Evolutionary conservation across 2,113 vertebrate species (phyloP).

Genomic region (Nothocercus nigrocapillus): DNA sequence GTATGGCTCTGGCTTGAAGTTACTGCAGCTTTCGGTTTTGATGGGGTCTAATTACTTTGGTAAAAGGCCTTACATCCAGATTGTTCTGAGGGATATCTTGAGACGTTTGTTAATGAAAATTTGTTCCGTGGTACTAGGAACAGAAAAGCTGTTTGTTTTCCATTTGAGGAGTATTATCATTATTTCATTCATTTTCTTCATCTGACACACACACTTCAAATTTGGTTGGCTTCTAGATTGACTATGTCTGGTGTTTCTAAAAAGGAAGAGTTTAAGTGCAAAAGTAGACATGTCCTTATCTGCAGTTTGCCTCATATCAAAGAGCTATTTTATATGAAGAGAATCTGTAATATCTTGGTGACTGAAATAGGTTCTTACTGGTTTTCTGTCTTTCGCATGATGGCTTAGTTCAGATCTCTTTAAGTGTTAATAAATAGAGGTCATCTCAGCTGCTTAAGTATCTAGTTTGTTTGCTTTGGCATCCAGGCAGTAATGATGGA

Average conservation of each 20-base stretch:
- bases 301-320: background rate
- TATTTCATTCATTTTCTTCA: constrained; percentile 68
- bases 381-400: background rate
- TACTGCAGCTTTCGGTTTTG: constrained; percentile 66
- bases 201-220: background rate
- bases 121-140: constrained; percentile 45
- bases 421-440: background rate
- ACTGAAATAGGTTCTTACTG: background rate
- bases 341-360: background rate
- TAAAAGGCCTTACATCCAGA: background rate
- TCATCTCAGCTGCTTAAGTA: background rate
- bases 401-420: too few species aligned
- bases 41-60: background rate
- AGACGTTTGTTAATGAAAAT: background rate
- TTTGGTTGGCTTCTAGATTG: background rate
- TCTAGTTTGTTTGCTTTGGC: background rate
- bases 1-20: constrained; percentile 82
- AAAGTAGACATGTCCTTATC: background rate
- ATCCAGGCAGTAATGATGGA: constrained; percentile 4
- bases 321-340: background rate
- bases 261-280: background rate
- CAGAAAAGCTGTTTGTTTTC: constrained; percentile 63
- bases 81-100: constrained; percentile 18
- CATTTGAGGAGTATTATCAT: constrained; percentile 48
- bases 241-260: background rate